Conservation (phyloP, 2,797 vertebrate species). For the Rhincodon typus region DNA sequence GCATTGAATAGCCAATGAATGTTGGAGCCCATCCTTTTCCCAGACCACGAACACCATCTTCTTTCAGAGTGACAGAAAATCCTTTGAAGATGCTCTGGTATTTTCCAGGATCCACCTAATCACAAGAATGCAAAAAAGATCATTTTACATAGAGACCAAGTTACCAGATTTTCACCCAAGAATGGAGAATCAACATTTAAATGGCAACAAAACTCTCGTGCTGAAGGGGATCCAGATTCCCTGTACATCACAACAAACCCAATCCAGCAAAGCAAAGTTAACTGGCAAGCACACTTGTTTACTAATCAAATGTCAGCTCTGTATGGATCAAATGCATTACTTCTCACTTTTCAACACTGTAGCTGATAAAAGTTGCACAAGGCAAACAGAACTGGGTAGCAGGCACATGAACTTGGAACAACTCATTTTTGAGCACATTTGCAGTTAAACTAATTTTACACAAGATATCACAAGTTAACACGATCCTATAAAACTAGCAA, state of each 20-base stretch:
- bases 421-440: background rate
- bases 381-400: background rate
- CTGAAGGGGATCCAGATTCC: background rate
- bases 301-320: background rate
- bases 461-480: background rate
- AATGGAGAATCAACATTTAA: background rate
- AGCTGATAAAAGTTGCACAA: background rate
- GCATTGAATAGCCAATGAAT: slow-evolving; percentile 93
- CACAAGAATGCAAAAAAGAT: background rate
- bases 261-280: background rate
- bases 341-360: background rate
- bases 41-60: slow-evolving; percentile 84
- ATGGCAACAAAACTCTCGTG: background rate
- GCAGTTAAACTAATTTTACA: background rate
- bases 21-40: slow-evolving; percentile 95
- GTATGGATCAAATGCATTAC: background rate
- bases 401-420: background rate
- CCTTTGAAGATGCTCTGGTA: slow-evolving; percentile 90
- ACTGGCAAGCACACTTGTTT: background rate
- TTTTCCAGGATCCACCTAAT: slow-evolving; percentile 83
- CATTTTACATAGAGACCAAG: background rate
- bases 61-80: slow-evolving; percentile 77
- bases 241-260: background rate
- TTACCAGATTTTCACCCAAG: background rate
- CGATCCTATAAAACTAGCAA: background rate